Evolutionary conservation across 2,113 vertebrate genomes (phyloP).

Genomic region (Gavia stellata): DNA sequence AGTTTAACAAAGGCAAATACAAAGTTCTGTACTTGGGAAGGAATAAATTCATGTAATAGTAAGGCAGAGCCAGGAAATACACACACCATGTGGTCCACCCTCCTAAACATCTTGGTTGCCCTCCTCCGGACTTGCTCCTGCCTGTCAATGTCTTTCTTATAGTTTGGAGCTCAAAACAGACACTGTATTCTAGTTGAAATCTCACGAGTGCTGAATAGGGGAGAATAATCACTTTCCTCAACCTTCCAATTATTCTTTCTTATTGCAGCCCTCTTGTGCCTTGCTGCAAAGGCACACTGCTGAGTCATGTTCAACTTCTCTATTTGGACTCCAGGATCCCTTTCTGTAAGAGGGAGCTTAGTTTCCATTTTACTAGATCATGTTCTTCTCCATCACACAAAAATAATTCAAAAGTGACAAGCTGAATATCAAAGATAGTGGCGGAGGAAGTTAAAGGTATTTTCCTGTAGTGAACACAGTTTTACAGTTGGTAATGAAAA

Average conservation of each 20-base stretch:
- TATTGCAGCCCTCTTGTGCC: fast-evolving
- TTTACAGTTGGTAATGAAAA: not conserved
- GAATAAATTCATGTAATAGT: not conserved
- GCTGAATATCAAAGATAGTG: not conserved
- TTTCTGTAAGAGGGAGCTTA: not conserved
- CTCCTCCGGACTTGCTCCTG: not conserved
- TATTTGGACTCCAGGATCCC: not conserved
- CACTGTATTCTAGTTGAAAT: not conserved
- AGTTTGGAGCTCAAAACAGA: not conserved
- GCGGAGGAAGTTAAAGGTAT: not conserved
- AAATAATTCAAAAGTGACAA: not conserved
- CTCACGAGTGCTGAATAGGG: not conserved
- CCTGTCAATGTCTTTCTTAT: not conserved
- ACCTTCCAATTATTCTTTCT: not conserved
- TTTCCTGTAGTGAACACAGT: not conserved
- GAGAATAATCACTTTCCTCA: not conserved
- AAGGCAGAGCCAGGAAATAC: not conserved
- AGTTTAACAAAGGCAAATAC: not conserved
- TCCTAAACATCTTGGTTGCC: not conserved
- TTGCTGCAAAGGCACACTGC: not conserved
- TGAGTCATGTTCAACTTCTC: not conserved
- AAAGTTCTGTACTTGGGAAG: not conserved
- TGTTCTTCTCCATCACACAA: not conserved
- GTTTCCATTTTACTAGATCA: not conserved
- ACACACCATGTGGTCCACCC: not conserved